Evolutionary conservation across 2,113 vertebrate species (phyloP).

Genomic region (Etheostoma spectabile): DNA sequence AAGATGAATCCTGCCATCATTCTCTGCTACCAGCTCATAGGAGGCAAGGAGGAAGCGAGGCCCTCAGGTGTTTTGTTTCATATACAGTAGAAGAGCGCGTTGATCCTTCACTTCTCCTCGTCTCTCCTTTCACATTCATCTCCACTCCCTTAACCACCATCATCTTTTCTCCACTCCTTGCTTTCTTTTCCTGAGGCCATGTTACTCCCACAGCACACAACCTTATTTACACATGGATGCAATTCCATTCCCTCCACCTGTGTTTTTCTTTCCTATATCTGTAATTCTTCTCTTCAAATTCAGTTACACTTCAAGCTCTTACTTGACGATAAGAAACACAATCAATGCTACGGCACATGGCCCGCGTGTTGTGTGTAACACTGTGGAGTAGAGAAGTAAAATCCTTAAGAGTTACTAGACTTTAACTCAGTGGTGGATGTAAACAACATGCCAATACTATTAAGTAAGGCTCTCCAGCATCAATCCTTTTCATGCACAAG

Average conservation of each 20-base stretch:
- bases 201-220: conserved; percentile 27
- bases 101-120: conserved; percentile 47
- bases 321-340: background rate
- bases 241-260: conserved; percentile 6
- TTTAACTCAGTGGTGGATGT: background rate
- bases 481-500: background rate
- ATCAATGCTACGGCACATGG: background rate
- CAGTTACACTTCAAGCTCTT: conserved; percentile 12
- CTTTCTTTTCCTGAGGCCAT: conserved; percentile 47
- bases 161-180: conserved; percentile 9
- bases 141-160: background rate
- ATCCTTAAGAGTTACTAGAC: background rate
- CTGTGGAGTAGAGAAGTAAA: background rate
- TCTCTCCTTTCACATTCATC: conserved; percentile 14
- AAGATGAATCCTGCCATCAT: conserved; percentile 28
- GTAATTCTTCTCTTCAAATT: conserved; percentile 23
- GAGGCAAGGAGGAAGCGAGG: background rate
- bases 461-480: background rate
- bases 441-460: conserved; percentile 8
- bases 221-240: conserved; percentile 42
- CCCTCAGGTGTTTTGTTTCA: conserved; percentile 57
- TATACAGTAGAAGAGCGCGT: conserved; percentile 24
- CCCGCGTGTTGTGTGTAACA: no score
- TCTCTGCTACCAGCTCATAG: conserved; percentile 10
- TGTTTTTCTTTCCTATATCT: background rate